Conservation (phyloP, 2,888 invertebrate genomes). For the Pseudolycoriella hygida region DNA sequence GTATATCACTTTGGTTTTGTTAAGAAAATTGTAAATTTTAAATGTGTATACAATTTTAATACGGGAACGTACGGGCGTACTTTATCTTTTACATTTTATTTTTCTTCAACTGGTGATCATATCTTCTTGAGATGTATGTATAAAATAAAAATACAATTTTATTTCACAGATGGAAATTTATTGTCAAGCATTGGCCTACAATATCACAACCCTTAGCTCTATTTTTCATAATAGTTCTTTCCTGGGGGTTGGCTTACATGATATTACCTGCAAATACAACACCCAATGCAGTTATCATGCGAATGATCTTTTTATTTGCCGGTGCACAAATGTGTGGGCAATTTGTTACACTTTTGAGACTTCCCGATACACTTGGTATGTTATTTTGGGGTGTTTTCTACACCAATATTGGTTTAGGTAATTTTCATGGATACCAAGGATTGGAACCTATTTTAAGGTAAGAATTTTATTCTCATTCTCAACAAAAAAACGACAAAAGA, state of each 20-base stretch:
- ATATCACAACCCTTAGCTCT: conserved; percentile 24
- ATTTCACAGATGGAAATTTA: conserved; percentile 21
- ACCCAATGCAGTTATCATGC: conserved; percentile 23
- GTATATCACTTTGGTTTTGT: no score
- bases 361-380: conserved; percentile 44
- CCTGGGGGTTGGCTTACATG: conserved; percentile 27
- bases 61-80: background rate
- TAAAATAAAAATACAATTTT: background rate
- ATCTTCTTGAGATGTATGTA: background rate
- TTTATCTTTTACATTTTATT: background rate
- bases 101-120: background rate
- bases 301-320: conserved; percentile 24
- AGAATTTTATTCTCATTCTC: conserved; percentile 6
- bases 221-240: conserved; percentile 20
- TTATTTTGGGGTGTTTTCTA: conserved; percentile 38
- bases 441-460: conserved; percentile 33
- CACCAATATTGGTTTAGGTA: conserved; percentile 31
- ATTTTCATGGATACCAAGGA: conserved; percentile 29
- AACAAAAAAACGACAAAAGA: background rate
- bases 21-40: no score
- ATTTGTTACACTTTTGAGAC: conserved; percentile 19
- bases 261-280: conserved; percentile 21
- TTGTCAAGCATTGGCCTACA: conserved; percentile 21
- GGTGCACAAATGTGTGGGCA: conserved; percentile 25
- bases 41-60: background rate